phyloP scores from a whole-genome alignment of 2,888 invertebrate genomes.

The Lasioglossum pauxillum region DNA sequence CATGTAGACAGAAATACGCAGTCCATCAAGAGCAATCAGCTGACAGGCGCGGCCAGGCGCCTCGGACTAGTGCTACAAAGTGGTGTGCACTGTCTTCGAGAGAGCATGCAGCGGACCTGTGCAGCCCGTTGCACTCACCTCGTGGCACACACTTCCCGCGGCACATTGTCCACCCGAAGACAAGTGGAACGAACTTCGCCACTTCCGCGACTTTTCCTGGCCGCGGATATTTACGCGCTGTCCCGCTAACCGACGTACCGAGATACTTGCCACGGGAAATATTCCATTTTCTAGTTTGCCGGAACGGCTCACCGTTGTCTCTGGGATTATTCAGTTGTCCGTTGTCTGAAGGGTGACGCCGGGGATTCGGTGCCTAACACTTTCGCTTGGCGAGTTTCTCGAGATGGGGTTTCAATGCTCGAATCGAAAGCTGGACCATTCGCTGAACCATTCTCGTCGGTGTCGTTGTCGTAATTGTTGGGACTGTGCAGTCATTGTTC shows the following conservation, averaged over 20 bases:
- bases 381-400: background rate
- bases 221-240: conserved; percentile 9
- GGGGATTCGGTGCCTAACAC: background rate
- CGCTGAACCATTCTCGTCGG: background rate
- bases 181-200: conserved; percentile 62
- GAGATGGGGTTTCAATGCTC: background rate
- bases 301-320: background rate
- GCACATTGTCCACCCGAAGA: conserved; percentile 32
- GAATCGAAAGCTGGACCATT: background rate
- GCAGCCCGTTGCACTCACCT: background rate
- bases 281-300: conserved; percentile 1
- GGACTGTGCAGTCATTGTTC: background rate
- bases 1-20: conserved; percentile 57
- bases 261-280: background rate
- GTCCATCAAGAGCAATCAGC: conserved; percentile 8
- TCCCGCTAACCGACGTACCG: background rate
- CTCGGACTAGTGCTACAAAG: background rate
- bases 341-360: background rate
- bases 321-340: background rate
- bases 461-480: background rate
- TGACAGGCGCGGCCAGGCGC: conserved; percentile 1
- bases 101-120: background rate
- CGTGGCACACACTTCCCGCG: conserved; percentile 9
- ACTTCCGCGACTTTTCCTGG: conserved; percentile 56
- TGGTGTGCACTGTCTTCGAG: background rate